These are phyloP conservation scores for Tinea semifulvella DNA, from an alignment of 2,888 invertebrate species.

Conservation along the genomic window DNA sequence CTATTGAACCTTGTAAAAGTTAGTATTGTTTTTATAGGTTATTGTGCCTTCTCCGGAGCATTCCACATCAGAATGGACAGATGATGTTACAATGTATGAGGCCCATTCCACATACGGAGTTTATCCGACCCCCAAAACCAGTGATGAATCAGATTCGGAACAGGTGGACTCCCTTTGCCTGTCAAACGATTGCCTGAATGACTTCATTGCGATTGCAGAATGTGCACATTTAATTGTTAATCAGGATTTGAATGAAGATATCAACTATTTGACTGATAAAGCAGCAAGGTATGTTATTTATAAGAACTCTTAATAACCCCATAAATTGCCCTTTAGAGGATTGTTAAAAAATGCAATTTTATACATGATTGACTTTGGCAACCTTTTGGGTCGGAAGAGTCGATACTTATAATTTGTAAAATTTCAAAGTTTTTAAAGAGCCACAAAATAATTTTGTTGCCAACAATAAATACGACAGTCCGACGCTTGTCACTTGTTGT, in stretches of 20 bases:
- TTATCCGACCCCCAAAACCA: constrained; percentile 34
- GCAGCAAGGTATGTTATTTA: too few species aligned
- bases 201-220: constrained; percentile 53
- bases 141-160: constrained; percentile 55
- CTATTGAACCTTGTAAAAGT: too few species aligned
- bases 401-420: too few species aligned
- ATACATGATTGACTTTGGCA: too few species aligned
- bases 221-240: constrained; percentile 36
- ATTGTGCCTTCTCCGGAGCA: constrained; percentile 32
- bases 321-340: too few species aligned
- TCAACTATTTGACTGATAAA: constrained; percentile 50
- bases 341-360: too few species aligned
- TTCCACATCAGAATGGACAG: constrained; percentile 32
- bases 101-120: constrained; percentile 54
- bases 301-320: too few species aligned
- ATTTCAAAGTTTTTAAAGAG: too few species aligned
- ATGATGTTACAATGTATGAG: constrained; percentile 60
- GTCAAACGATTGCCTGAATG: constrained; percentile 53
- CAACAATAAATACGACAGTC: too few species aligned
- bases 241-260: constrained; percentile 41
- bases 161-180: constrained; percentile 52
- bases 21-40: constrained; percentile 34
- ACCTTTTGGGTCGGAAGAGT: too few species aligned
- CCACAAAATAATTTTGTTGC: too few species aligned
- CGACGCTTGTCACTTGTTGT: too few species aligned